Percentiles rank a stretch among this genome's conserved stretches.
Evolutionary conservation across 2,797 vertebrate species (phyloP).

Genomic region (Neosilurus mollespiculum): DNA sequence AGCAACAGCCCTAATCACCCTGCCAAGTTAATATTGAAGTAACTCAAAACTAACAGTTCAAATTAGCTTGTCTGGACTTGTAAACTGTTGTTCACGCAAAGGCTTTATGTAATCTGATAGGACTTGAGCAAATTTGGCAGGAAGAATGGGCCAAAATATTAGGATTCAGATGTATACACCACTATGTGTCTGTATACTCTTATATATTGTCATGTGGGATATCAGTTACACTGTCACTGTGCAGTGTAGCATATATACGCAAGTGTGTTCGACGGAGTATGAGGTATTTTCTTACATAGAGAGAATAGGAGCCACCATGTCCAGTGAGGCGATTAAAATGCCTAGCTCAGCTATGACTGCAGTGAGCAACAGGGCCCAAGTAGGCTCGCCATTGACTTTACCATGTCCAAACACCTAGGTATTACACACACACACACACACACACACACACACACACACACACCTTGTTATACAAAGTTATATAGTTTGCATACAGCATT

Average conservation of each 20-base stretch:
- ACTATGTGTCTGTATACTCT: not conserved
- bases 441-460: no score
- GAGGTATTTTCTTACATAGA: constrained; percentile 84
- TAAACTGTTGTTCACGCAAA: not conserved
- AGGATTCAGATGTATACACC: not conserved
- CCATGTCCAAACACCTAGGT: constrained; percentile 91
- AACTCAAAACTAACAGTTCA: not conserved
- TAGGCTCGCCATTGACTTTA: constrained; percentile 93
- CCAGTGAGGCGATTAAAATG: constrained; percentile 95
- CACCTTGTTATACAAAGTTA: not conserved
- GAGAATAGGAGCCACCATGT: constrained; percentile 99
- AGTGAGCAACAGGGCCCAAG: constrained; percentile 93
- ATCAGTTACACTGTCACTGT: not conserved
- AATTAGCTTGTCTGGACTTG: not conserved
- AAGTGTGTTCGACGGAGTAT: not conserved
- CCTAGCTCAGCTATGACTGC: constrained; percentile 93
- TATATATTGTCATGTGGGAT: not conserved
- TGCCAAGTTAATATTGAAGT: not conserved
- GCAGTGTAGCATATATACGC: not conserved
- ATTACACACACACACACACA: not conserved
- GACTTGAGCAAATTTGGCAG: not conserved
- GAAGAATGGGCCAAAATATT: not conserved
- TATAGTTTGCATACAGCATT: not conserved
- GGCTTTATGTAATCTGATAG: not conserved
- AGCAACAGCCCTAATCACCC: not conserved